These are phyloP conservation scores for Scortum barcoo DNA, from an alignment of 2,113 vertebrate species.

Conservation along the genomic window DNA sequence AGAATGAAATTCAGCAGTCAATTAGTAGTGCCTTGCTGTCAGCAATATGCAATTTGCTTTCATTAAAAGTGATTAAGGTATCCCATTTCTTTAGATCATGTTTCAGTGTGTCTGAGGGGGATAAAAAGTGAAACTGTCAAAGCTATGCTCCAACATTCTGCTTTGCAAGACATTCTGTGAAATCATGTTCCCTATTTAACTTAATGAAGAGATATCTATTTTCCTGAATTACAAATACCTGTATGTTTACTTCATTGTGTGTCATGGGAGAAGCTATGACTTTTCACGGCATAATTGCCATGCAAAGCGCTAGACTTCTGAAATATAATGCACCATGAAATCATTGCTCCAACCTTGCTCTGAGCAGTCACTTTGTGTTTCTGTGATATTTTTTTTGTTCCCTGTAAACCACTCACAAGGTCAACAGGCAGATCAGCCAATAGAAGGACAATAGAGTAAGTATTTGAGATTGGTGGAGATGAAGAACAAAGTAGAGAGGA, in stretches of 20 bases:
- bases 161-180: not conserved
- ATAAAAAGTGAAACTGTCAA: not conserved
- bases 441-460: slow-evolving; percentile 30
- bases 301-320: slow-evolving; percentile 41
- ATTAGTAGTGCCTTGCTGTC: not conserved
- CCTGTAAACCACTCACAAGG: slow-evolving; percentile 42
- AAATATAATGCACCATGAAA: slow-evolving; percentile 33
- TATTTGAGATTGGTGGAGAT: slow-evolving; percentile 36
- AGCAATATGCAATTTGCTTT: slow-evolving; percentile 19
- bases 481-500: slow-evolving; percentile 41
- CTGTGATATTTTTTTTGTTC: not conserved
- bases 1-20: not conserved
- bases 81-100: slow-evolving; percentile 15
- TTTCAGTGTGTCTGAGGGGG: not conserved
- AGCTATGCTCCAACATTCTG: not conserved
- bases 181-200: slow-evolving; percentile 22
- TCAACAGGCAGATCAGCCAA: slow-evolving; percentile 50
- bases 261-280: slow-evolving; percentile 13
- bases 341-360: slow-evolving; percentile 56
- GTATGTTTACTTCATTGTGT: slow-evolving; percentile 50
- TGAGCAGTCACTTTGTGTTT: slow-evolving; percentile 43
- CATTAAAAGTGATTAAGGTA: slow-evolving; percentile 27
- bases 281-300: slow-evolving; percentile 17
- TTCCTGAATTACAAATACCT: slow-evolving; percentile 43
- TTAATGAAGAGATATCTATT: slow-evolving; percentile 10